A percentile compares a stretch with the other conserved stretches of the same genome.
phyloP scores from a whole-genome alignment of 2,797 vertebrate genomes.

The Rachycentron canadum region DNA sequence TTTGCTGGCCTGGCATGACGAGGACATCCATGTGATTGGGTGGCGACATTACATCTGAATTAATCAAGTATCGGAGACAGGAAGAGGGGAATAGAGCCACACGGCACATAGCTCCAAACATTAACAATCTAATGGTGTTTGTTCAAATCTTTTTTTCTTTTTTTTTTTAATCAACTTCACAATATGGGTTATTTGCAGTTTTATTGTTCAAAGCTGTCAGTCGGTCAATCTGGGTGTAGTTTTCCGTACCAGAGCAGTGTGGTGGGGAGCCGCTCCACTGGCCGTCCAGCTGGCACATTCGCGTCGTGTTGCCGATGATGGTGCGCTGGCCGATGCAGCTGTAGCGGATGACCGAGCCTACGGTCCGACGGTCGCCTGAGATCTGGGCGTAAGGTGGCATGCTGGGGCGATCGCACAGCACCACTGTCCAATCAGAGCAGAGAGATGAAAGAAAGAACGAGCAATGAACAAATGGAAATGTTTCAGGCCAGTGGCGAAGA shows the following conservation, averaged over 20 bases:
- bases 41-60: conserved; percentile 37
- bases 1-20: conserved; percentile 44
- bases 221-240: conserved; percentile 39
- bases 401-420: conserved; percentile 94
- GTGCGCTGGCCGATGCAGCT: conserved; percentile 90
- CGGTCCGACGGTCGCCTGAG: conserved; percentile 91
- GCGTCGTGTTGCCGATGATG: conserved; percentile 93
- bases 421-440: conserved; percentile 85
- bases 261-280: conserved; percentile 96
- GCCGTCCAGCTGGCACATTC: conserved; percentile 95
- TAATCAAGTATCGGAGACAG: conserved; percentile 24
- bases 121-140: background rate
- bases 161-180: background rate
- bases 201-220: background rate
- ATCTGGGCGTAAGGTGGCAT: conserved; percentile 93
- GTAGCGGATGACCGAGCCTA: conserved; percentile 94
- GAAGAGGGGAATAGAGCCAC: background rate
- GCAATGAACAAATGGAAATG: background rate
- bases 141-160: background rate
- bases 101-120: background rate
- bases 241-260: conserved; percentile 93
- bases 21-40: conserved; percentile 25
- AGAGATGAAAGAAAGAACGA: conserved; percentile 15
- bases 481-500: background rate
- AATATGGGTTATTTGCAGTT: conserved; percentile 19